Evolutionary conservation across 2,888 invertebrate genomes (phyloP), one percentile per base, ranked within the genome.

Genomic region (Fragum whitleyi): DNA sequence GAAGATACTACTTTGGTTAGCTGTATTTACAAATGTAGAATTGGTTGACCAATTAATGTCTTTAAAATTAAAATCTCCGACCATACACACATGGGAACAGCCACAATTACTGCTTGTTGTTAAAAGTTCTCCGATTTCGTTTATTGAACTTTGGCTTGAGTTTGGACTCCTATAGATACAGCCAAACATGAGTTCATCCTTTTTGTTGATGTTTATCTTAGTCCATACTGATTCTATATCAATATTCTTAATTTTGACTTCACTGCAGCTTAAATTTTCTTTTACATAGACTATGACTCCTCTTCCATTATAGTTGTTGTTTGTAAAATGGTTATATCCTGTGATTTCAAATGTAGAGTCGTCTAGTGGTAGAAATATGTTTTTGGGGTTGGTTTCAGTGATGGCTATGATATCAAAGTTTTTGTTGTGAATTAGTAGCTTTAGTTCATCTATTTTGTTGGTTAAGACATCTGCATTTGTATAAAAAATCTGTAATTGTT

Each of bases 61-160:
- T 23, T 42, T 42, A 68, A 36, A 68, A 47, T 68, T 68, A 68
- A 68, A 68, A 39, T 68, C 67, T 3, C 67, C 67, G 9, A 36
- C 47, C 21, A 68, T 47, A 11, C 29, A 42, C 2, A 47, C 21
- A 47, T 68, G 67, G 1, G 67, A 39, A 47, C 36, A 29, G n/a
- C 26, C 26, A 7, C 9, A 23, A 2, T 11, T 14, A 7, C 7
- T 14, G 1, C 42, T 16, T 28, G 39, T 6, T 11, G 16, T 1
- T 26, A 68, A 5, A 7, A 68, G 67, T 42, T 68, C 28, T 16
- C 53, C 53, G 7, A 53, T 6, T 53, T 53, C 53, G 7, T n/a
- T n/a, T 6, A 53, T 53, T 53, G 53, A 11, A 21, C 19, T 19
- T 16, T n/a, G 19, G 6, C n/a, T n/a, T 6, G 6, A 53, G 21